Conservation (phyloP, 2,888 invertebrate genomes). For the Dasypolia templi region DNA sequence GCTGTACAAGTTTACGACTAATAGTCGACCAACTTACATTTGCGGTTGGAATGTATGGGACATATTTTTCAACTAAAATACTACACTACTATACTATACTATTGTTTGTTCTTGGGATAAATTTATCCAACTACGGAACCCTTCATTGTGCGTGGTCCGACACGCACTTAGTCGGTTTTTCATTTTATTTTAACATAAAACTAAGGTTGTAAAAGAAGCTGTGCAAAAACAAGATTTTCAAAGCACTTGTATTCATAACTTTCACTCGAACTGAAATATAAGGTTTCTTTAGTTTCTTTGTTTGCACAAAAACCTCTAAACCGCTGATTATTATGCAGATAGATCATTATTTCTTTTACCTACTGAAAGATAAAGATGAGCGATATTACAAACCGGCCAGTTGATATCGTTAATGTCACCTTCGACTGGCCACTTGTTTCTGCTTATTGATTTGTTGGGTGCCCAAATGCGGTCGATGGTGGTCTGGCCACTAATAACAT, state of each 20-base stretch:
- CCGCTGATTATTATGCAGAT: conserved; percentile 1
- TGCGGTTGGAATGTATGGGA: too few species aligned
- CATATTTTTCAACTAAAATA: too few species aligned
- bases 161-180: too few species aligned
- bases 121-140: too few species aligned
- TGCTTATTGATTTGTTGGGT: conserved; percentile 27
- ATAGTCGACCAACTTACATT: too few species aligned
- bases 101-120: too few species aligned
- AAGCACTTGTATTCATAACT: conserved; percentile 37
- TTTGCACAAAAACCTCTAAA: conserved; percentile 15
- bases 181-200: conserved; percentile 37
- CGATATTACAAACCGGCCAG: conserved; percentile 21
- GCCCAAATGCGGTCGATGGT: conserved; percentile 14
- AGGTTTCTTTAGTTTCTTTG: conserved; percentile 19
- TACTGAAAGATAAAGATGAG: background rate
- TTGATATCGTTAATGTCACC: conserved; percentile 16
- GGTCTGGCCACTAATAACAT: background rate
- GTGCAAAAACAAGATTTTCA: conserved; percentile 30
- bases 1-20: too few species aligned
- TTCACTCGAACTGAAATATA: conserved; percentile 35
- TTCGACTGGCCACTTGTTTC: background rate
- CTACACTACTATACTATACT: too few species aligned
- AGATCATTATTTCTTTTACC: background rate
- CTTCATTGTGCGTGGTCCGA: too few species aligned
- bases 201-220: conserved; percentile 14